Conservation (phyloP, 2,113 vertebrate genomes). For the Pterocles burchelli region DNA sequence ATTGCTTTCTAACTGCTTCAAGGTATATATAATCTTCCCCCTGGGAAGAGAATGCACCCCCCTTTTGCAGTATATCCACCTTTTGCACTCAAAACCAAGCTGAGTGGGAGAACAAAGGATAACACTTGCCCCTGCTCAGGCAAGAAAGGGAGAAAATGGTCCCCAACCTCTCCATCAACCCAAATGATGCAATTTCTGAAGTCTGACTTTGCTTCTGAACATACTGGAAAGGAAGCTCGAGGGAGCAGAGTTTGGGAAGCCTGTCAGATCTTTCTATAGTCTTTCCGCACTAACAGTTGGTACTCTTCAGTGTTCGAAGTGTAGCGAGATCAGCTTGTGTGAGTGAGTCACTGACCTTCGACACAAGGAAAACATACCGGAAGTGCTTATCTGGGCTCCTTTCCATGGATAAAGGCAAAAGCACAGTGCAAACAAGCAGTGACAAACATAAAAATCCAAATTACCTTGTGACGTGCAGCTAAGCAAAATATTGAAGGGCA, state of each 20-base stretch:
- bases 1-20: background rate
- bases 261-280: background rate
- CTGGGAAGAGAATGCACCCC: background rate
- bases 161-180: background rate
- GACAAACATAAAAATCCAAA: constrained; percentile 2
- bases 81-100: background rate
- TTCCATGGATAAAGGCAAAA: background rate
- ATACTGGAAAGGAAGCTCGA: background rate
- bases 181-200: background rate
- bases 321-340: background rate
- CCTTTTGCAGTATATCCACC: fast-evolving
- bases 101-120: background rate
- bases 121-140: background rate
- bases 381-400: constrained; percentile 11
- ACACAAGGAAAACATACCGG: background rate
- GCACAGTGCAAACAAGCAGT: constrained; percentile 15
- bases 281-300: background rate
- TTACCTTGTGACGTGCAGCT: background rate
- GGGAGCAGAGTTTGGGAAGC: background rate
- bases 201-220: background rate
- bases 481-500: background rate
- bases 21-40: background rate
- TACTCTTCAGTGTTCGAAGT: background rate
- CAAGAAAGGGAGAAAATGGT: background rate
- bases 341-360: background rate